Conservation (phyloP, 2,888 invertebrate genomes). For the Tenthredo notha region DNA sequence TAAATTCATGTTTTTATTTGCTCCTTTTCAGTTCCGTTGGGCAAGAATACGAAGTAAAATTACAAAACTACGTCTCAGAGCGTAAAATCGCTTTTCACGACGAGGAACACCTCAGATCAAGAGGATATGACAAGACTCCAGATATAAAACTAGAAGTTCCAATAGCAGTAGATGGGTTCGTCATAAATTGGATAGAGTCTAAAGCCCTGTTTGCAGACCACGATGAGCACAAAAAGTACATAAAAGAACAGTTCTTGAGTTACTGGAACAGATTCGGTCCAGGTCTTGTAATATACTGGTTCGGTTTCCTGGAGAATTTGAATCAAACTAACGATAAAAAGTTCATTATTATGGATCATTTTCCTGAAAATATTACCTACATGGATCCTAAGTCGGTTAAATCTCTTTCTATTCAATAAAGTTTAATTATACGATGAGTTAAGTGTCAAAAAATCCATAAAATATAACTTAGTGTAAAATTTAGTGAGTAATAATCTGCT, state of each 20-base stretch:
- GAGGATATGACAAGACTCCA: slow-evolving; percentile 97
- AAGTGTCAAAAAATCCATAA: neutral
- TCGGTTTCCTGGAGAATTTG: slow-evolving; percentile 88
- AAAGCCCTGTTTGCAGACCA: slow-evolving; percentile 96
- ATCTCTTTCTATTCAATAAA: neutral
- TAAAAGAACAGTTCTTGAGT: slow-evolving; percentile 91
- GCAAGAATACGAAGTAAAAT: slow-evolving; percentile 90
- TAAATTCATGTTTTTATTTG: slow-evolving; percentile 23
- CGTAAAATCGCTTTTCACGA: slow-evolving; percentile 84
- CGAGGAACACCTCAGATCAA: slow-evolving; percentile 88
- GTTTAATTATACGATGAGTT: neutral
- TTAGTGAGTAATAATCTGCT: neutral
- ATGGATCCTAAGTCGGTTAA: slow-evolving; percentile 69
- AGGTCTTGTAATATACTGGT: slow-evolving; percentile 97
- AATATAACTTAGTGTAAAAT: neutral
- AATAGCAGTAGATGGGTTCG: slow-evolving; percentile 90
- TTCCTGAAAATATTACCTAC: slow-evolving; percentile 83
- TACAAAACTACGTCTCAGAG: slow-evolving; percentile 83
- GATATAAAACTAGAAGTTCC: slow-evolving; percentile 95
- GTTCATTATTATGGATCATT: slow-evolving; percentile 82
- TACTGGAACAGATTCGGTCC: slow-evolving; percentile 97
- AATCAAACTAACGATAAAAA: slow-evolving; percentile 78
- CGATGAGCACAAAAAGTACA: slow-evolving; percentile 89
- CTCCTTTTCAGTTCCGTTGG: slow-evolving; percentile 86
- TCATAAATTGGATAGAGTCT: slow-evolving; percentile 97